These are phyloP conservation scores for Polypterus senegalus DNA, from an alignment of 2,113 vertebrate genomes.

Conservation along the genomic window DNA sequence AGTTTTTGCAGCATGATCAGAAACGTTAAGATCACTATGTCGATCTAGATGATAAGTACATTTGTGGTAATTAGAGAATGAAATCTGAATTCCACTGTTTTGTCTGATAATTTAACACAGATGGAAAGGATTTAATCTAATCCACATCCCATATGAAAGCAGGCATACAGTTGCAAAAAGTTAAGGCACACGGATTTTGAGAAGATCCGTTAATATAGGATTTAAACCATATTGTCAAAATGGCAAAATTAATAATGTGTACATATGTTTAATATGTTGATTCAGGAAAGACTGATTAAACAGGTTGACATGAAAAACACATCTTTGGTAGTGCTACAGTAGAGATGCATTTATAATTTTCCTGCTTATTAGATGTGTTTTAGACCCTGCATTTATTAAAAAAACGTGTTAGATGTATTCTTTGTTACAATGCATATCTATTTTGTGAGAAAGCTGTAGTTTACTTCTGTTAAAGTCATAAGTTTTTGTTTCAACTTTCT, in stretches of 20 bases:
- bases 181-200: not conserved
- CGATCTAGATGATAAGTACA: not conserved
- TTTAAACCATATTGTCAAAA: not conserved
- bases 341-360: too few relatives aligned
- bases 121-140: not conserved
- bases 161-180: not conserved
- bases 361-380: not conserved
- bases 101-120: not conserved
- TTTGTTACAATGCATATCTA: conserved; percentile 10
- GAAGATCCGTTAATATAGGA: not conserved
- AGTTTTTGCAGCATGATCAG: too few relatives aligned
- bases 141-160: not conserved
- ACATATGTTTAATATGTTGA: not conserved
- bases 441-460: conserved; percentile 16
- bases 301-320: not conserved
- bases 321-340: too few relatives aligned
- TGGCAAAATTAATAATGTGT: not conserved
- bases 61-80: not conserved
- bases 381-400: conserved; percentile 9
- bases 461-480: too few relatives aligned
- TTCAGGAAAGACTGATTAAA: not conserved
- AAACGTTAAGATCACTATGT: too few relatives aligned
- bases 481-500: too few relatives aligned
- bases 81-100: not conserved
- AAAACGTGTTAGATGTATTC: conserved; percentile 9